Percentiles rank a stretch among this genome's conserved stretches.
Conservation (phyloP, 2,888 invertebrate species). For the Strigamia transsilvanica region DNA sequence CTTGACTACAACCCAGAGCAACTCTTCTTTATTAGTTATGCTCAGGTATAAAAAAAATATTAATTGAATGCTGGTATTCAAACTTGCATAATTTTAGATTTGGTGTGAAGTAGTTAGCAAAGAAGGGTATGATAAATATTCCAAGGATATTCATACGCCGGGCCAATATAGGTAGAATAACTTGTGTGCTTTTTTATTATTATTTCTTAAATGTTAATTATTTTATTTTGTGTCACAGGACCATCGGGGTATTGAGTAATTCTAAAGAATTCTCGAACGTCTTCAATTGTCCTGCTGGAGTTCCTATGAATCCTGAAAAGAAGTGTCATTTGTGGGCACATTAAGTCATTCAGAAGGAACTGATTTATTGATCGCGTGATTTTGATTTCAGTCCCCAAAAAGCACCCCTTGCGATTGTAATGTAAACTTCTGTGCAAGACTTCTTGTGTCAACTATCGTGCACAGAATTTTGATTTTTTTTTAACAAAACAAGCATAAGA, state of each 20-base stretch:
- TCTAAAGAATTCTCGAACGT: slow-evolving; percentile 76
- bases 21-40: slow-evolving; percentile 64
- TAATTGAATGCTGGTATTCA: not conserved
- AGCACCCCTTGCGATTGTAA: not conserved
- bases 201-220: not conserved
- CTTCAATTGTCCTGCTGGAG: slow-evolving; percentile 69
- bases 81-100: slow-evolving; percentile 59
- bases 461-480: not conserved
- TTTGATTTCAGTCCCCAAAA: not conserved
- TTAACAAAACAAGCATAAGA: not conserved
- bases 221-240: slow-evolving; percentile 51
- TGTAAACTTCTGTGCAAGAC: not conserved
- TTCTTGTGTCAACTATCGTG: not conserved
- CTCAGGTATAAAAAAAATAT: slow-evolving; percentile 60
- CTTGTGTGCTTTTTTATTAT: not conserved
- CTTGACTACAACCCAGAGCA: slow-evolving; percentile 62
- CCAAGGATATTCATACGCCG: slow-evolving; percentile 63
- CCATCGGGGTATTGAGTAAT: slow-evolving; percentile 65
- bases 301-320: slow-evolving; percentile 68
- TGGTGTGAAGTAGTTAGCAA: slow-evolving; percentile 64
- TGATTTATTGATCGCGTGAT: not conserved
- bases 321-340: slow-evolving; percentile 56
- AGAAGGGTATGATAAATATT: slow-evolving; percentile 63
- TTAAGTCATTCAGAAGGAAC: not conserved
- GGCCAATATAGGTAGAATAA: slow-evolving; percentile 61